Evolutionary conservation across 92 coral and sea anemone genomes (phyloP).

Genomic region (Porites lobata): DNA sequence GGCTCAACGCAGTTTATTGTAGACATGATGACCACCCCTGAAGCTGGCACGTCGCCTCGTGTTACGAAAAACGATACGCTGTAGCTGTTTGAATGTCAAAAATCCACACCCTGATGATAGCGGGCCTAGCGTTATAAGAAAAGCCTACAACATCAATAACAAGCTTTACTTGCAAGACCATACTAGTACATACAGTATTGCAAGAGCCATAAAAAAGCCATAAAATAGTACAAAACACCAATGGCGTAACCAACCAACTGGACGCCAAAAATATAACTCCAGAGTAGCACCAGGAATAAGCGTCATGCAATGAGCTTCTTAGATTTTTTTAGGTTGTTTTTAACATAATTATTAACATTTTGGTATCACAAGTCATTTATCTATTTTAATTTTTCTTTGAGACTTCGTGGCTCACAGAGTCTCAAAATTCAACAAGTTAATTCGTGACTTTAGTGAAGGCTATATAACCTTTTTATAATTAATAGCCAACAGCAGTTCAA

Average conservation of each 20-base stretch:
- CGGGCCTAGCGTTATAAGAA: conserved; percentile 80
- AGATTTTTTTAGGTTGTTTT: too few species aligned
- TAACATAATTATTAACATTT: too few species aligned
- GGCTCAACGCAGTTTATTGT: conserved; percentile 10
- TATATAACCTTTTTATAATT: too few species aligned
- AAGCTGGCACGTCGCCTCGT: conserved; percentile 45
- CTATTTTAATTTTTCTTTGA: too few species aligned
- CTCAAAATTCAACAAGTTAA: too few species aligned
- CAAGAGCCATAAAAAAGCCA: conserved; percentile 11
- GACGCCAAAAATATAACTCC: conserved; percentile 60
- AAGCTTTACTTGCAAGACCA: too few species aligned
- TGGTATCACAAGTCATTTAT: too few species aligned
- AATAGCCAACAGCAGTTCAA: too few species aligned
- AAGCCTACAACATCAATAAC: conserved; percentile 1
- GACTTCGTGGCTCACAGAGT: too few species aligned
- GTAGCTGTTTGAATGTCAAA: conserved; percentile 60
- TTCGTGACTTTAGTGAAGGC: too few species aligned
- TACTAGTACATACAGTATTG: too few species aligned
- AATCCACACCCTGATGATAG: conserved; percentile 65
- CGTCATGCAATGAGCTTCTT: too few species aligned
- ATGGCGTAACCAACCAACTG: conserved; percentile 65
- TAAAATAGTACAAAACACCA: conserved; percentile 70
- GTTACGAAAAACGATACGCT: conserved; percentile 65
- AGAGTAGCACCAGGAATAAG: conserved; percentile 70
- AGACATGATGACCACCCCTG: conserved; percentile 48